Evolutionary conservation across 2,797 vertebrate species (phyloP).

Genomic region (Nasua narica): DNA sequence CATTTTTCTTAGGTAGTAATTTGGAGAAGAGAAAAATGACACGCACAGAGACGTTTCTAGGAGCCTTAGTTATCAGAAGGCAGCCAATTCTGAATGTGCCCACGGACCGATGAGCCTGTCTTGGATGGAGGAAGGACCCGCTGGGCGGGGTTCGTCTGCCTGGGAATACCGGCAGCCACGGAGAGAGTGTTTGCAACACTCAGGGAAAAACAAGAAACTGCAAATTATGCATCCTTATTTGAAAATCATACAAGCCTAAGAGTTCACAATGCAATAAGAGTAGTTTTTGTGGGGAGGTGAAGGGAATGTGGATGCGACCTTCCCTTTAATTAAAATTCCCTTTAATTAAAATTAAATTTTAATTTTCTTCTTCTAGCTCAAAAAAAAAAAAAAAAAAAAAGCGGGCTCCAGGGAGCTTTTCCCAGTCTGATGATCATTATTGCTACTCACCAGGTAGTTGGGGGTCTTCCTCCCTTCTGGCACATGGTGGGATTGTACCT

Average conservation of each 20-base stretch:
- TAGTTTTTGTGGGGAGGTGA: background rate
- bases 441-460: too few relatives aligned
- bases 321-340: too few relatives aligned
- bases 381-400: too few relatives aligned
- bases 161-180: background rate
- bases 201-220: background rate
- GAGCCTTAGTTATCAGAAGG: background rate
- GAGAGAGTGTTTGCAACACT: background rate
- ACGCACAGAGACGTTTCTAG: background rate
- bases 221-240: background rate
- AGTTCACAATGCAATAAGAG: background rate
- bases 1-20: background rate
- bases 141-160: background rate
- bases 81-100: fast-evolving
- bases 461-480: background rate
- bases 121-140: fast-evolving
- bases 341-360: too few relatives aligned
- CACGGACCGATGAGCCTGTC: background rate
- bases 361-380: too few relatives aligned
- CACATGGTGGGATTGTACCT: background rate
- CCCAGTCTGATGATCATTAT: background rate
- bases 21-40: background rate
- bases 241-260: background rate
- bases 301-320: background rate
- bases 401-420: background rate